Evolutionary conservation across 2,113 vertebrate species (phyloP).

Genomic region (Prionailurus viverrinus): DNA sequence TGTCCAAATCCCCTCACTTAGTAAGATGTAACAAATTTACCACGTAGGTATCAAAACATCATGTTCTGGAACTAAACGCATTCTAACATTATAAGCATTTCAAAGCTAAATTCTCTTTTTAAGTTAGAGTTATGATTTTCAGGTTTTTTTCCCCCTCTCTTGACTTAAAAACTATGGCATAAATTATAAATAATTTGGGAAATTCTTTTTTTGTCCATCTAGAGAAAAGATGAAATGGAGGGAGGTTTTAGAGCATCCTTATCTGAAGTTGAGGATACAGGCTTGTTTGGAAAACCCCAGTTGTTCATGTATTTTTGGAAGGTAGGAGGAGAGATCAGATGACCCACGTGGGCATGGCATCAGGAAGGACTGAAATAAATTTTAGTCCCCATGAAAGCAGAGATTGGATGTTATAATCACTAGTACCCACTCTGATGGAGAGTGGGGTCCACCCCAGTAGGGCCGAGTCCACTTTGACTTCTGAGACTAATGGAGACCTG

Average conservation of each 20-base stretch:
- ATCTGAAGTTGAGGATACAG: not conserved
- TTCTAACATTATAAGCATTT: conserved; percentile 20
- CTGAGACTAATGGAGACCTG: not conserved
- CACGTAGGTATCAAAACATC: not conserved
- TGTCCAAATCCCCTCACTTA: not conserved
- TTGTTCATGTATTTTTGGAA: not conserved
- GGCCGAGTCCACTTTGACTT: not conserved
- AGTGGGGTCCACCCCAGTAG: not conserved
- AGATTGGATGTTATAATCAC: not conserved
- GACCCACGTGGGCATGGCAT: not conserved
- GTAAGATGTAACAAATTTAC: not conserved
- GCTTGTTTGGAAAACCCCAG: not conserved
- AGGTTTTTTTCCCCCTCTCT: conserved; percentile 1
- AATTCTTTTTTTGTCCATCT: conserved; percentile 3
- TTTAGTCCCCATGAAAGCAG: not conserved
- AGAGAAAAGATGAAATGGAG: not conserved
- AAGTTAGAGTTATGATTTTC: conserved; percentile 36
- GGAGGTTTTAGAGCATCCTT: not conserved
- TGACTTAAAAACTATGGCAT: not conserved
- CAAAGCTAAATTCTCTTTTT: conserved; percentile 49
- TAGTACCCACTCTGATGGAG: not conserved
- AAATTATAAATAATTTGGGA: not conserved
- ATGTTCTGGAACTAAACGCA: not conserved
- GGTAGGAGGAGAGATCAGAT: not conserved
- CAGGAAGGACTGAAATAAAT: not conserved